phyloP scores from a whole-genome alignment of 2,888 invertebrate species.

The Adelphocoris suturalis region DNA sequence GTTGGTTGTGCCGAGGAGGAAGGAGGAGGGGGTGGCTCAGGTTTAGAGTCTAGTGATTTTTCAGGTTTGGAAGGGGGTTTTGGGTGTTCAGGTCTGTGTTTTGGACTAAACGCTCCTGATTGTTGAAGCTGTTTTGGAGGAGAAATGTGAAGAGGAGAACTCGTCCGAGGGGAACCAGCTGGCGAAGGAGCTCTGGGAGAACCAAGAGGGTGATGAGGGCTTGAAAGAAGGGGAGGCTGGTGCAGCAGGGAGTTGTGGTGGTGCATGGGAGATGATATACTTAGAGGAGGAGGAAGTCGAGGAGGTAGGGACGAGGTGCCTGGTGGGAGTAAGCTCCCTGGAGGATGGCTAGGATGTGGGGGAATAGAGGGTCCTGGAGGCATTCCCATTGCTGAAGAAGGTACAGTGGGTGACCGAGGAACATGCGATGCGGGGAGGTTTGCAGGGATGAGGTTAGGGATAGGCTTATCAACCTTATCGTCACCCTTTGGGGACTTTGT shows the following conservation, averaged over 20 bases:
- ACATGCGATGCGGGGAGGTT: conserved; percentile 50
- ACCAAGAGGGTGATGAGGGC: conserved; percentile 52
- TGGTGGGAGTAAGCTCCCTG: conserved; percentile 58
- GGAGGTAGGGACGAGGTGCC: conserved; percentile 43
- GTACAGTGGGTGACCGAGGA: conserved; percentile 56
- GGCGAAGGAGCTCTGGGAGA: conserved; percentile 58
- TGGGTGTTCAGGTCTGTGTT: neutral
- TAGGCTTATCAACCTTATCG: conserved; percentile 56
- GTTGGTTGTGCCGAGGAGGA: conserved; percentile 43
- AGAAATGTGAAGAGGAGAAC: conserved; percentile 55
- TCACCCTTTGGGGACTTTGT: conserved; percentile 71
- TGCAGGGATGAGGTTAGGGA: conserved; percentile 63
- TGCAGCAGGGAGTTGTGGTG: conserved; percentile 59
- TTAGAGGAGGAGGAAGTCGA: conserved; percentile 54
- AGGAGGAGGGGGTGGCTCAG: neutral
- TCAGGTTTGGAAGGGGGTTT: conserved; percentile 26
- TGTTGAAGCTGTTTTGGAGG: conserved; percentile 48
- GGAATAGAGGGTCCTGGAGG: conserved; percentile 60
- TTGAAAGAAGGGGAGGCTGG: conserved; percentile 9
- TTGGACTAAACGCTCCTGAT: conserved; percentile 18
- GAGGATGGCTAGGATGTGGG: conserved; percentile 66
- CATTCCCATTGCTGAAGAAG: conserved; percentile 50
- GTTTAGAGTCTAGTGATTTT: conserved; percentile 27
- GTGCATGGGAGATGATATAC: conserved; percentile 58
- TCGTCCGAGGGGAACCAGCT: conserved; percentile 57